A percentile compares a stretch with the other conserved stretches of the same genome.
These are phyloP conservation scores for Atethmia centrago DNA, from an alignment of 2,888 invertebrate species.

Conservation along the genomic window DNA sequence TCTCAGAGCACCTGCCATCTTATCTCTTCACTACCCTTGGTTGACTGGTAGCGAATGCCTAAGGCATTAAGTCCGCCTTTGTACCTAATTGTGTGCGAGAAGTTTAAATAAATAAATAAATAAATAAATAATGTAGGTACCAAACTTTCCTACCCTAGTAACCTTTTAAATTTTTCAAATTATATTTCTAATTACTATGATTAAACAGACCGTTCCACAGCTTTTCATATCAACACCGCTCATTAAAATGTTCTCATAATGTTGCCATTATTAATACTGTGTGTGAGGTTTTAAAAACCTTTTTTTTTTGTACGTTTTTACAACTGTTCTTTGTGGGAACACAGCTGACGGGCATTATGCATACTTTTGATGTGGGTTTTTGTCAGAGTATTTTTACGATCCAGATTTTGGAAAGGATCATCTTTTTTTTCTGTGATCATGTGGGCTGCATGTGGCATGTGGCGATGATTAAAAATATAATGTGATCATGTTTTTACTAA, in stretches of 20 bases:
- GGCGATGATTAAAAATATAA: no score
- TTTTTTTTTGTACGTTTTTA: slow-evolving; percentile 50
- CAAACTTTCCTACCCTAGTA: not conserved
- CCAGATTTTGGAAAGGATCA: not conserved
- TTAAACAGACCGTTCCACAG: not conserved
- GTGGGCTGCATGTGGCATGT: no score
- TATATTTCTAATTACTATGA: slow-evolving; percentile 4
- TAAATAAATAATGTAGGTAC: no score
- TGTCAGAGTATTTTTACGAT: slow-evolving; percentile 21
- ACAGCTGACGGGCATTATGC: slow-evolving; percentile 32
- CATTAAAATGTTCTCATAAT: slow-evolving; percentile 46
- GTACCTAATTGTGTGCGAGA: no score
- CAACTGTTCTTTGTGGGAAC: slow-evolving; percentile 38
- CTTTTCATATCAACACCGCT: slow-evolving; percentile 37
- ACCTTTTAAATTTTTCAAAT: not conserved
- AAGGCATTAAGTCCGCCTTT: no score
- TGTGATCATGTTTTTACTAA: no score
- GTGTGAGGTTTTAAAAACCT: slow-evolving; percentile 25
- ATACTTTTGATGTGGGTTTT: slow-evolving; percentile 13
- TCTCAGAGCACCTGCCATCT: no score
- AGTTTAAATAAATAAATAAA: no score
- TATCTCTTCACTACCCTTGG: no score
- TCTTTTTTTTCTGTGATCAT: not conserved
- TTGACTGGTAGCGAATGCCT: no score
- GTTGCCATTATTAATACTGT: slow-evolving; percentile 35